Evolutionary conservation across 2,888 invertebrate genomes (phyloP), one percentile per base, ranked within the genome.

Genomic region (Melinaea menophilus): DNA sequence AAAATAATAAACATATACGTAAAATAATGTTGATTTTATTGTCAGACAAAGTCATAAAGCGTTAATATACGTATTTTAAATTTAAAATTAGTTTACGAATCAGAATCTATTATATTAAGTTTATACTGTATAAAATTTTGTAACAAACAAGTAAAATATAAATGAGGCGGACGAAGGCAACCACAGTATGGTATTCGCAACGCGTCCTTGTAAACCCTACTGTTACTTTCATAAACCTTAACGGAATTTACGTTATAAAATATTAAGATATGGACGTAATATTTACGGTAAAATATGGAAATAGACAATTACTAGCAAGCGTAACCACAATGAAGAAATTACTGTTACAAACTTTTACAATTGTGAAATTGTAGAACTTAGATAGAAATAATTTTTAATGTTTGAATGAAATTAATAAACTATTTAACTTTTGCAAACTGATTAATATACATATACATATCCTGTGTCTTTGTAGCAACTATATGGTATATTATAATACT

Each of bases 151-250:
- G 56, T 56, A 55, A 66, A 68, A 60, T 63, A 7, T 7, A 37
- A 41, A 3, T 41, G 9, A 41, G 9, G 41, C 9, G 9, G 11
- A 41, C 3, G 41, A 3, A 3, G 56, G 63, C 62, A 70, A 71
- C 70, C 72, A 72, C 73, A 70, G 59, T 59, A 66, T 67, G 60
- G 61, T 31, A 51, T 51, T 72, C 55, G 61, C 61, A 67, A 70
- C 41, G 51, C 65, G 72, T 73, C 75, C 74, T 76, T 75, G 75
- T 11, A 67, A 59, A 55, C 60, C 51, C 54, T 63, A 58, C 68
- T 63, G 65, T 65, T 66, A 72, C 74, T 76, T 76, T 76, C 73
- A 70, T 72, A 72, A 72, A 63, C 70, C 69, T 71, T 65, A 46
- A 63, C 63, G 62, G 60, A 61, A 62, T 57, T 64, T 54, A 37